These are phyloP conservation scores for Drosophila kanekoi DNA, from an alignment of 2,888 invertebrate species.

Conservation along the genomic window DNA sequence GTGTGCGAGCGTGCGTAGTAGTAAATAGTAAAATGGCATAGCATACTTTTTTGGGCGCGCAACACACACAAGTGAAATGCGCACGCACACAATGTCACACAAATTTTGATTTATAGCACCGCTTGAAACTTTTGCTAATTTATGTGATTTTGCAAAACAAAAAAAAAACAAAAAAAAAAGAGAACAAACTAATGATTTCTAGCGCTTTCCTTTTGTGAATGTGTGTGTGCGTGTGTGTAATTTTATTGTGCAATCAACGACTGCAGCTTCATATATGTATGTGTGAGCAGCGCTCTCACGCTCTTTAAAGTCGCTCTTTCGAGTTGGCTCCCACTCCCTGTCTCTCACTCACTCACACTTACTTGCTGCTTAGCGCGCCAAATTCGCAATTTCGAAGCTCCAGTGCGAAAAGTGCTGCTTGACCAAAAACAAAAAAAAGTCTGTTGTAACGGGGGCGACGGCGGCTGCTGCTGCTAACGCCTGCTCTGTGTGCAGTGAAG, in stretches of 20 bases:
- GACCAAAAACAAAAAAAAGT: slow-evolving; percentile 60
- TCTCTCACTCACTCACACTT: slow-evolving; percentile 28
- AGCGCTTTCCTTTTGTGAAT: slow-evolving; percentile 22
- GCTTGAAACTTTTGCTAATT: slow-evolving; percentile 54
- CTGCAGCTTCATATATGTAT: slow-evolving; percentile 23
- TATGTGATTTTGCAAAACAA: slow-evolving; percentile 40
- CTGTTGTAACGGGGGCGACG: slow-evolving; percentile 27
- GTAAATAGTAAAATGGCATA: slow-evolving; percentile 75
- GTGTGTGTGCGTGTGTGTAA: slow-evolving; percentile 33
- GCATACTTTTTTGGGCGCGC: slow-evolving; percentile 77
- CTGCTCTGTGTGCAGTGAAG: slow-evolving; percentile 63
- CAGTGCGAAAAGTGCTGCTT: slow-evolving; percentile 55
- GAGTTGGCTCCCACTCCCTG: slow-evolving; percentile 13
- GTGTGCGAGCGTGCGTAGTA: slow-evolving; percentile 71
- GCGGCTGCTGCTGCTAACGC: slow-evolving; percentile 4
- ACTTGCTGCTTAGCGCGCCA: slow-evolving; percentile 70
- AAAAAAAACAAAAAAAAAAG: slow-evolving; percentile 3
- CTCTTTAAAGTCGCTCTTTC: slow-evolving; percentile 37
- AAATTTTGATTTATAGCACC: slow-evolving; percentile 49
- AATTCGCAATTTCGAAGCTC: slow-evolving; percentile 65
- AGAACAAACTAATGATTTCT: slow-evolving; percentile 45
- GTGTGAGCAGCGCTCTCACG: slow-evolving; percentile 20
- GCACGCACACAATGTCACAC: slow-evolving; percentile 15
- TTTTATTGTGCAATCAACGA: slow-evolving; percentile 74
- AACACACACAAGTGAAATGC: slow-evolving; percentile 43